A percentile compares a stretch with the other conserved stretches of the same genome.
Conservation (phyloP, 1,140 invertebrate genomes). For the Drosophila leontia region DNA sequence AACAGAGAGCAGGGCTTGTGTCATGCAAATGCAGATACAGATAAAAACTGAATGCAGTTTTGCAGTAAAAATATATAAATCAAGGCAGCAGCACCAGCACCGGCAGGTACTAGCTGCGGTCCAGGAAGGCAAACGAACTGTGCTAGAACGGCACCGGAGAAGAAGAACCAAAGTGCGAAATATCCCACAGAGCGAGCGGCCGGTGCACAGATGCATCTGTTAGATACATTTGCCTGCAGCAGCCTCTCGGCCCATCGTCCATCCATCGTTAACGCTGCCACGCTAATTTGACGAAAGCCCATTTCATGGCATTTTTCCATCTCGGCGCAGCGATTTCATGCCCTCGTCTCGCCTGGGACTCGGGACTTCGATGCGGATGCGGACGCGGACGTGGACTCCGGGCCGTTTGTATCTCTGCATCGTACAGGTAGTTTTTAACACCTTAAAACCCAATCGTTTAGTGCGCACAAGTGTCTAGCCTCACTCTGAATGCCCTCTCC, state of each 20-base stretch:
- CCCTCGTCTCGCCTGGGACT: conserved; percentile 37
- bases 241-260: conserved; percentile 19
- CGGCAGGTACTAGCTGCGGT: conserved; percentile 24
- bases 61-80: conserved; percentile 57
- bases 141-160: conserved; percentile 29
- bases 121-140: conserved; percentile 32
- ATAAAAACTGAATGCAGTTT: conserved; percentile 59
- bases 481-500: conserved; percentile 6
- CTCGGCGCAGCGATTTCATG: conserved; percentile 64
- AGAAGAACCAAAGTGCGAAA: conserved; percentile 70
- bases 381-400: conserved; percentile 20
- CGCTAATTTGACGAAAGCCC: conserved; percentile 82
- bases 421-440: conserved; percentile 80
- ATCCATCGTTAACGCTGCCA: conserved; percentile 75
- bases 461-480: conserved; percentile 45
- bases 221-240: conserved; percentile 26
- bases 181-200: conserved; percentile 70
- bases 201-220: conserved; percentile 39
- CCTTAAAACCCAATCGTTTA: conserved; percentile 56
- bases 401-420: conserved; percentile 28
- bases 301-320: conserved; percentile 80
- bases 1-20: conserved; percentile 61
- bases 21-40: conserved; percentile 66
- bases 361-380: conserved; percentile 26
- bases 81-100: conserved; percentile 28